phyloP scores from a whole-genome alignment of 2,113 vertebrate species.

The Nothobranchius furzeri region DNA sequence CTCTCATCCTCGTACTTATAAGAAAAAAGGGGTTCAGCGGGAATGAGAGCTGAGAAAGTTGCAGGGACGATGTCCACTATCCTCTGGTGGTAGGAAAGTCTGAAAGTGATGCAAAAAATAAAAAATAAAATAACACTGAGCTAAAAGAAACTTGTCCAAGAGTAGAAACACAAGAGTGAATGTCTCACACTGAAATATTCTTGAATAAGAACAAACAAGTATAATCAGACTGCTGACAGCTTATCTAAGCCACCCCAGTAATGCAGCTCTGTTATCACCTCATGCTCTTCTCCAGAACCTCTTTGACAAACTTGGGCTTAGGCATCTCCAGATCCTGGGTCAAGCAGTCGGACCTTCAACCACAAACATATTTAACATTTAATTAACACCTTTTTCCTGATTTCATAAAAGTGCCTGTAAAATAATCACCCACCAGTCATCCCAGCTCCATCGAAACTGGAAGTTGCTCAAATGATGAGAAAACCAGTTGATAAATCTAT shows the following conservation, averaged over 20 bases:
- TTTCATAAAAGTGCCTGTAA: neutral
- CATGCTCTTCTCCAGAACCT: conserved; percentile 97
- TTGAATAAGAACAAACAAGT: neutral
- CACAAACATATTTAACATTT: neutral
- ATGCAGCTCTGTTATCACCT: conserved; percentile 72
- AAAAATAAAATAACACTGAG: neutral
- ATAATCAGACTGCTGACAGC: neutral
- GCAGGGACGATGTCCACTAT: conserved; percentile 96
- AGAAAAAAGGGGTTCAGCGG: conserved; percentile 86
- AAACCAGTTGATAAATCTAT: conserved; percentile 91
- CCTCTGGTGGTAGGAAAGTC: conserved; percentile 95
- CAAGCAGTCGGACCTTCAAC: conserved; percentile 91
- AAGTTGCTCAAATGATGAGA: conserved; percentile 98
- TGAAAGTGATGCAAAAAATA: conserved; percentile 54
- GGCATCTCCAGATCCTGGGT: conserved; percentile 90
- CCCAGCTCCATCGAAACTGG: conserved; percentile 98
- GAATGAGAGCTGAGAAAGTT: conserved; percentile 90
- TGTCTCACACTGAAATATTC: neutral
- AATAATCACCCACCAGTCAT: conserved; percentile 89
- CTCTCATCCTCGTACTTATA: conserved; percentile 92
- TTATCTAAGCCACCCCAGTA: neutral
- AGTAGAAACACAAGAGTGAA: neutral
- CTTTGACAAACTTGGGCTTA: conserved; percentile 97
- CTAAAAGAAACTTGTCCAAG: neutral
- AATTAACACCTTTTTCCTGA: neutral